Base-by-base conservation (phyloP, 1,140 invertebrate genomes). In the Phymorhynchus buccinoides region DNA sequence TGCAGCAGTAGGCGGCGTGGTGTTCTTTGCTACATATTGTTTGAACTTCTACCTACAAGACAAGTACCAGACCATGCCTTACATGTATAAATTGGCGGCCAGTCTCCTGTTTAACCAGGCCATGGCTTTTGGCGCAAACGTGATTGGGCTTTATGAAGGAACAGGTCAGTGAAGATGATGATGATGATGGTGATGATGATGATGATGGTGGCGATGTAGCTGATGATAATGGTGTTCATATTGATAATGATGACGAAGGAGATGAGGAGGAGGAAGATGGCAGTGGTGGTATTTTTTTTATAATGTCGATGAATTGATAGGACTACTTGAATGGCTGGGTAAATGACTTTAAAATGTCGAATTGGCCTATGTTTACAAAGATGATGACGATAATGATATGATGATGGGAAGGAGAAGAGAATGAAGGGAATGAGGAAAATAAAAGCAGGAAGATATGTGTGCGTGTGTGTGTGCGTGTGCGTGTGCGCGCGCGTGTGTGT, bases 41-140 rank as follows among this genome's bases (percentile, higher is more conserved):
- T 91, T 91, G 22, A 91, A 90, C 56, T 90, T 95, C 80, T 95
- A 96, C 85, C 92, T 96, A 32, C 91, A 94, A n/a, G n/a, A n/a
- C n/a, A n/a, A n/a, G n/a, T n/a, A n/a, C n/a, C n/a, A n/a, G n/a
- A n/a, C n/a, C n/a, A 87, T 91, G 87, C 79, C 82, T 27, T 80
- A 35, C 41, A 68, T 35, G 16, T 39, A 87, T 30, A 91, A 91
- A 84, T 52, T 91, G 41, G 83, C 80, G 0, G 75, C 89, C 7
- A 88, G 89, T 80, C 48, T 91, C n/a, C n/a, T n/a, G n/a, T n/a
- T n/a, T n/a, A n/a, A n/a, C n/a, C n/a, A n/a, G n/a, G n/a, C n/a
- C n/a, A n/a, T n/a, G n/a, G n/a, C n/a, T n/a, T n/a, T n/a, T n/a
- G n/a, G n/a, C n/a, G n/a, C n/a, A n/a, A n/a, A 7, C 80, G 77